phyloP scores from a whole-genome alignment of 2,797 vertebrate genomes.

The Sebastes goodei region DNA sequence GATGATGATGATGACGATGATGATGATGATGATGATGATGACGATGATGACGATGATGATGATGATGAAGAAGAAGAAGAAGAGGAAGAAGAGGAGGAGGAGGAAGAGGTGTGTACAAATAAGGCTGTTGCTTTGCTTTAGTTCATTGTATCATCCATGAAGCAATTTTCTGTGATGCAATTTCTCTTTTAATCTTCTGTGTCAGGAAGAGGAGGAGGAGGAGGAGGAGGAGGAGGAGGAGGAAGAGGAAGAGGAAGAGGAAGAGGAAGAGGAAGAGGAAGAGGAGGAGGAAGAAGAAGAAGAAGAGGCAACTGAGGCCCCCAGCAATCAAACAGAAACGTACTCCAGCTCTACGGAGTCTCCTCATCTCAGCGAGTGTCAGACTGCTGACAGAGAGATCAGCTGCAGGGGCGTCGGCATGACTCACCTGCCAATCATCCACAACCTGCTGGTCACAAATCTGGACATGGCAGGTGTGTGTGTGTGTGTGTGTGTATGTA shows the following conservation, averaged over 20 bases:
- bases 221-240: constrained; percentile 42
- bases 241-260: background rate
- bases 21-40: constrained; percentile 31
- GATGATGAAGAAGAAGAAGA: background rate
- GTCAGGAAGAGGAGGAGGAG: constrained; percentile 51
- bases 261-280: constrained; percentile 1
- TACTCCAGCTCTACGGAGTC: constrained; percentile 52
- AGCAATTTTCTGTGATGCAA: background rate
- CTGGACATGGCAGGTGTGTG: constrained; percentile 84
- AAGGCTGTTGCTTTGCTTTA: background rate
- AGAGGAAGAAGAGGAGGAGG: background rate
- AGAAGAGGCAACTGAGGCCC: constrained; percentile 64
- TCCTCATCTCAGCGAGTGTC: constrained; percentile 71
- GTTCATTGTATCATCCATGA: background rate
- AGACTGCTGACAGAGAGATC: constrained; percentile 71
- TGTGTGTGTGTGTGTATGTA: constrained; percentile 43
- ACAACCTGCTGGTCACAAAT: constrained; percentile 74
- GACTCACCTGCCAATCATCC: constrained; percentile 80
- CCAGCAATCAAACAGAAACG: constrained; percentile 69
- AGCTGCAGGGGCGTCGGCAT: constrained; percentile 79
- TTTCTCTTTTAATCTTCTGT: background rate
- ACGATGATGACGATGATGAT: constrained; percentile 26
- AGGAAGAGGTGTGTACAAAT: constrained; percentile 64
- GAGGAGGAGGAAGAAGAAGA: constrained; percentile 42
- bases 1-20: constrained; percentile 26